Evolutionary conservation across 2,888 invertebrate genomes (phyloP), one percentile per base, ranked within the genome.

Genomic region (Scelioninae gen. 1): DNA sequence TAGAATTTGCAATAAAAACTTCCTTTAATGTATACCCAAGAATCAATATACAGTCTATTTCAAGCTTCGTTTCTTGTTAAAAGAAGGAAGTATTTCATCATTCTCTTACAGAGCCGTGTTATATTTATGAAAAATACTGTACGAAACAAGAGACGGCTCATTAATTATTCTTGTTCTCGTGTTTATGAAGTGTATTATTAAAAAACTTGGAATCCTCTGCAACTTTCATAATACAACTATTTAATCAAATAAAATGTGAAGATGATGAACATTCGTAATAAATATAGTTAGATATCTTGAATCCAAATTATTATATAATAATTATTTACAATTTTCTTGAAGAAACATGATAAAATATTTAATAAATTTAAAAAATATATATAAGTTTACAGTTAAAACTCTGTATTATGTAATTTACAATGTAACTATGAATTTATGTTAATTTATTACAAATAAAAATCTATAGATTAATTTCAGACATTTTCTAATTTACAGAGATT

Each of bases 401-500:
- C n/a, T n/a, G n/a, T n/a, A n/a, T n/a, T n/a, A n/a, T n/a, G n/a
- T n/a, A n/a, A n/a, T n/a, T n/a, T n/a, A n/a, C n/a, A n/a, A n/a
- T n/a, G n/a, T n/a, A n/a, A n/a, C n/a, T n/a, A n/a, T n/a, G n/a
- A n/a, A n/a, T n/a, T n/a, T n/a, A n/a, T n/a, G n/a, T n/a, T n/a
- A n/a, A n/a, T n/a, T n/a, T n/a, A n/a, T 23, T 23, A 23, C 1
- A 23, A 23, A 23, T 23, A 23, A n/a, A n/a, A n/a, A n/a, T n/a
- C n/a, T n/a, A 23, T 23, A 23, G 4, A 23, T 38, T 4, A 38
- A 38, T 38, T 0, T 38, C 10, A 4, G 10, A 90, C 74, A 90
- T 89, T 47, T 82, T 88, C 38, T 87, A 15, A 16, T 87, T 88
- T 84, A 75, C 38, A 85, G 90, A 29, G 90, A 90, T 76, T 90